Conservation (phyloP, 1,140 invertebrate genomes). For the Calliopsis andreniformis region DNA sequence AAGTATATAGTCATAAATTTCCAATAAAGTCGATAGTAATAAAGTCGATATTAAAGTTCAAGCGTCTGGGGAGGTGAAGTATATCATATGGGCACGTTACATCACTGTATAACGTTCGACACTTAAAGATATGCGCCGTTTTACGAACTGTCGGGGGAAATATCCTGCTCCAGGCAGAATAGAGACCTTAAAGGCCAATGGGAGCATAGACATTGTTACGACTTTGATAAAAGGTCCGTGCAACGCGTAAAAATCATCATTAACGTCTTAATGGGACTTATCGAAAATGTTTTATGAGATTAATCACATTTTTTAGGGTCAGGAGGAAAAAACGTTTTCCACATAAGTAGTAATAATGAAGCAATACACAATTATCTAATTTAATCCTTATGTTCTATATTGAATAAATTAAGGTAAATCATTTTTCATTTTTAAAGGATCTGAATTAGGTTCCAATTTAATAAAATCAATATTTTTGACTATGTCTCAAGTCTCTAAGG, state of each 20-base stretch:
- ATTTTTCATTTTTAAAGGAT: too few species aligned
- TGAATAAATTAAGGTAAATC: too few species aligned
- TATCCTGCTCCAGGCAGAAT: neutral
- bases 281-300: neutral
- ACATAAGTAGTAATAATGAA: too few species aligned
- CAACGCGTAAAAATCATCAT: too few species aligned
- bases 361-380: too few species aligned
- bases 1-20: slow-evolving; percentile 35
- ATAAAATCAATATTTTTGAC: too few species aligned
- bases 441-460: too few species aligned
- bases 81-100: slow-evolving; percentile 1
- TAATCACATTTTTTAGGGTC: neutral
- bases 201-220: neutral
- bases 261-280: neutral
- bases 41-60: slow-evolving; percentile 45
- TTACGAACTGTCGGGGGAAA: slow-evolving; percentile 30
- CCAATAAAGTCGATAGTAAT: slow-evolving; percentile 7
- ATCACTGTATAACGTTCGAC: too few species aligned
- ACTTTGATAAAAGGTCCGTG: neutral
- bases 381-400: too few species aligned
- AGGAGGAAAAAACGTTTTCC: too few species aligned
- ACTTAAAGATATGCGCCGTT: neutral
- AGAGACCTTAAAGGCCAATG: slow-evolving; percentile 38
- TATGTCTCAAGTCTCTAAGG: too few species aligned
- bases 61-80: slow-evolving; percentile 22